Evolutionary conservation across 2,113 vertebrate genomes (phyloP), one percentile per base, ranked within the genome.

Genomic region (Polypterus bichir): DNA sequence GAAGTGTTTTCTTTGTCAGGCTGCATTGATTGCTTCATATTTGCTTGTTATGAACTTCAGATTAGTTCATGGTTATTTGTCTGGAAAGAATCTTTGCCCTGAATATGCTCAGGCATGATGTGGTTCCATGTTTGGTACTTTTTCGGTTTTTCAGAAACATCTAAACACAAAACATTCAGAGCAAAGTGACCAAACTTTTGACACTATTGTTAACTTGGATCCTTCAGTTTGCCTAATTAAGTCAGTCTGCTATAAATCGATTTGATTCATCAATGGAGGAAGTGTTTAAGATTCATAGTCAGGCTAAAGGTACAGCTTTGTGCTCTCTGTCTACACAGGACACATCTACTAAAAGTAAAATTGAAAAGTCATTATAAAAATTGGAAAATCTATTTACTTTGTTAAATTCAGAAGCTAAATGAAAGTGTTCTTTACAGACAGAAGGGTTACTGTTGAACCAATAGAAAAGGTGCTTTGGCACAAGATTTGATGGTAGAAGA

Each of bases 301-400:
- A 72, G 57, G 63, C 64, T 27, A 63, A 67, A 61, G 60, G 65
- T 9, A 52, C 57, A 5, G 65, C 65, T 62, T 47, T 72, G 4
- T 11, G 59, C 49, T 72, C 53, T 51, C 54, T 66, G 55, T 63
- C 49, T n/a, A 64, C 59, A 49, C 56, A 71, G 64, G 60, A 72
- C 52, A 64, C 58, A 10, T 48, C 54, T 48, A 59, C 3, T 1
- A 60, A 63, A 51, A 47, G 1, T 9, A 60, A 73, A 69, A 59
- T 63, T 10, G 46, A 60, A 62, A 44, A 69, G 59, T 59, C 11
- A 49, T 73, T 74, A 66, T 44, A 70, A 48, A 49, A 65, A 46
- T 60, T 69, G n/a, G 70, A 72, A 73, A 73, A 74, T 49, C 65
- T 65, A 5, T 69, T 69, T 4, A 59, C 59, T 3, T 44, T 9